Percentiles rank a stretch among this genome's conserved stretches.
Conservation (phyloP, 2,797 vertebrate genomes). For the Neostethus bicornis region DNA sequence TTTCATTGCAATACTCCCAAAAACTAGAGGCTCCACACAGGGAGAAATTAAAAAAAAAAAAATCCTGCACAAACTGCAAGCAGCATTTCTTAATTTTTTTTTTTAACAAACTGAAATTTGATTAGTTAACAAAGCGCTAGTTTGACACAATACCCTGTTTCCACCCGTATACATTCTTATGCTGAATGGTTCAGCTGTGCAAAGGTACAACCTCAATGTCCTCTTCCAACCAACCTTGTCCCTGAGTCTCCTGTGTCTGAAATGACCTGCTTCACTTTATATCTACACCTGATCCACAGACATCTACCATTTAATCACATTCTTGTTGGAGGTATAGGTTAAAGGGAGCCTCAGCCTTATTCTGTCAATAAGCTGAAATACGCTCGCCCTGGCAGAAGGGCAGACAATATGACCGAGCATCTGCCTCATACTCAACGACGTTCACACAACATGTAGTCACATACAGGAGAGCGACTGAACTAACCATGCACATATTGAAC, state of each 20-base stretch:
- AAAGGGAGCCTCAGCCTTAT: conserved; percentile 63
- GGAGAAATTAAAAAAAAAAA: neutral
- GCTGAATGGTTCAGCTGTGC: conserved; percentile 55
- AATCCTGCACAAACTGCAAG: conserved; percentile 31
- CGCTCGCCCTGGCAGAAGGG: conserved; percentile 39
- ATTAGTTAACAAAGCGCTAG: conserved; percentile 46
- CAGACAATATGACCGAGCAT: conserved; percentile 51
- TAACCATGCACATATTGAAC: conserved; percentile 50
- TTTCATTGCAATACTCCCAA: conserved; percentile 40
- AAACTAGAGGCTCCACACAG: conserved; percentile 29
- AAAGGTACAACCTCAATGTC: conserved; percentile 41
- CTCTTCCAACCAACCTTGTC: conserved; percentile 57
- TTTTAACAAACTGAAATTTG: conserved; percentile 46
- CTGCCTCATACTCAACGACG: conserved; percentile 34
- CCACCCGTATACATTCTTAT: conserved; percentile 59
- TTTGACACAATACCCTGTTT: conserved; percentile 72
- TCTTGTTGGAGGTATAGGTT: conserved; percentile 56
- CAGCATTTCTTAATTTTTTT: conserved; percentile 45
- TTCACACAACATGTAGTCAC: conserved; percentile 45
- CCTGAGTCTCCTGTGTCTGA: conserved; percentile 74
- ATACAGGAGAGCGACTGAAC: conserved; percentile 45
- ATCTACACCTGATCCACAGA: conserved; percentile 22
- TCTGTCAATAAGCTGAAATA: conserved; percentile 48
- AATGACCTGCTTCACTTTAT: conserved; percentile 38
- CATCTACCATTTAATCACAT: conserved; percentile 41